A percentile compares a stretch with the other conserved stretches of the same genome.
These are phyloP conservation scores for Hippocampus zosterae DNA, from an alignment of 2,113 vertebrate species.

Conservation along the genomic window DNA sequence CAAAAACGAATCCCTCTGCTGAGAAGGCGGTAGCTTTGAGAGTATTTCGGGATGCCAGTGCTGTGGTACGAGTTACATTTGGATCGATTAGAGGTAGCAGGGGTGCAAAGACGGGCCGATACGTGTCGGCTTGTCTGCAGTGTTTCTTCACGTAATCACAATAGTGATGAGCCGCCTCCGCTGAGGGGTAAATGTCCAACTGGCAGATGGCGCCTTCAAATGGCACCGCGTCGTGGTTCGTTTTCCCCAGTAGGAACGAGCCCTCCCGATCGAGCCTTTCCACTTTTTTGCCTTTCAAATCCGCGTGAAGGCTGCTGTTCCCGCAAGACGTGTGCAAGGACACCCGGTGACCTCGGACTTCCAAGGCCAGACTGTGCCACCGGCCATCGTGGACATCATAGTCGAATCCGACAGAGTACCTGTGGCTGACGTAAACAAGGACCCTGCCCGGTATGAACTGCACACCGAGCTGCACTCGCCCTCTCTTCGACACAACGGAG, in stretches of 20 bases:
- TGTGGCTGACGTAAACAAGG: conserved; percentile 81
- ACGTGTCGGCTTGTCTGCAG: conserved; percentile 84
- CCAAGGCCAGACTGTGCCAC: conserved; percentile 89
- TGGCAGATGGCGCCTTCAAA: conserved; percentile 97
- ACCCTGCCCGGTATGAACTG: conserved; percentile 84
- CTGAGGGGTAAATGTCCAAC: conserved; percentile 91
- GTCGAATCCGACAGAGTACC: conserved; percentile 84
- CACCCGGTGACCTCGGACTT: conserved; percentile 76
- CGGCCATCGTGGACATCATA: conserved; percentile 88
- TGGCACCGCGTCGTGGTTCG: conserved; percentile 80
- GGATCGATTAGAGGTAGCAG: conserved; percentile 72
- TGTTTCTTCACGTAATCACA: conserved; percentile 93
- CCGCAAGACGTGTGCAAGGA: conserved; percentile 88
- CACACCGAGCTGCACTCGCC: conserved; percentile 87
- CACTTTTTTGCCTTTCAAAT: conserved; percentile 80
- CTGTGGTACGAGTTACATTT: conserved; percentile 53
- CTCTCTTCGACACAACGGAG: conserved; percentile 78
- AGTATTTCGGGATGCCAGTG: conserved; percentile 25
- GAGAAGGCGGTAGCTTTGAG: neutral
- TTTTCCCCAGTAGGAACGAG: conserved; percentile 89
- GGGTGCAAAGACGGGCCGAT: conserved; percentile 76
- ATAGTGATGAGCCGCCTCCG: conserved; percentile 93
- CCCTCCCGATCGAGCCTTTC: conserved; percentile 81
- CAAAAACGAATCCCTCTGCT: neutral
- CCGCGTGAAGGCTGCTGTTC: conserved; percentile 74